phyloP scores from a whole-genome alignment of 2,797 vertebrate genomes.

The Microchirus variegatus region DNA sequence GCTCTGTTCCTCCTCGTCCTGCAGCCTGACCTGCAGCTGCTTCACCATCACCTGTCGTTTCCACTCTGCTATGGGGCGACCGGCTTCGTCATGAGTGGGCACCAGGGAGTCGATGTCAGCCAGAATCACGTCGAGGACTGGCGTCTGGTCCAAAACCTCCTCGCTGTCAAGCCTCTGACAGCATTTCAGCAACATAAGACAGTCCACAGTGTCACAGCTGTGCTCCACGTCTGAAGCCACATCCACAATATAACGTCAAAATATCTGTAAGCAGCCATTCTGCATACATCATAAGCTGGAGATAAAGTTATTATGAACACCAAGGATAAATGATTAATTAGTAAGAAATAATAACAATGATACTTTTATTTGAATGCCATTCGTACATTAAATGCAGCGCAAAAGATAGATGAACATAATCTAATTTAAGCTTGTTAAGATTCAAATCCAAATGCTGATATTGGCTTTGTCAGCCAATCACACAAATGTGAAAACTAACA shows the following conservation, averaged over 20 bases:
- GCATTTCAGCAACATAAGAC: slow-evolving; percentile 13
- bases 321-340: no score
- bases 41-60: slow-evolving; percentile 97
- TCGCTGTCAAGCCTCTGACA: slow-evolving; percentile 70
- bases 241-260: neutral
- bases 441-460: no score
- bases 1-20: slow-evolving; percentile 73
- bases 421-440: no score
- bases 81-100: slow-evolving; percentile 89
- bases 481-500: no score
- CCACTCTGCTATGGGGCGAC: slow-evolving; percentile 91
- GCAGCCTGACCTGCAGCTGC: slow-evolving; percentile 87
- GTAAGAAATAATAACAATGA: no score
- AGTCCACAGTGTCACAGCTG: slow-evolving; percentile 12
- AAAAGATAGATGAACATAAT: no score
- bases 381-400: no score
- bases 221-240: neutral
- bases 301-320: no score
- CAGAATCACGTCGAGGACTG: slow-evolving; percentile 67
- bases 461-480: no score
- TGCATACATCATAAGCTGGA: no score
- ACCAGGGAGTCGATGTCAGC: slow-evolving; percentile 89
- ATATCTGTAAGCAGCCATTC: no score
- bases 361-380: no score
- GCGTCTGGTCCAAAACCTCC: slow-evolving; percentile 45